Percentiles rank a stretch among this genome's conserved stretches.
These are phyloP conservation scores for Ctena decussata DNA, from an alignment of 2,888 invertebrate genomes.

Conservation along the genomic window DNA sequence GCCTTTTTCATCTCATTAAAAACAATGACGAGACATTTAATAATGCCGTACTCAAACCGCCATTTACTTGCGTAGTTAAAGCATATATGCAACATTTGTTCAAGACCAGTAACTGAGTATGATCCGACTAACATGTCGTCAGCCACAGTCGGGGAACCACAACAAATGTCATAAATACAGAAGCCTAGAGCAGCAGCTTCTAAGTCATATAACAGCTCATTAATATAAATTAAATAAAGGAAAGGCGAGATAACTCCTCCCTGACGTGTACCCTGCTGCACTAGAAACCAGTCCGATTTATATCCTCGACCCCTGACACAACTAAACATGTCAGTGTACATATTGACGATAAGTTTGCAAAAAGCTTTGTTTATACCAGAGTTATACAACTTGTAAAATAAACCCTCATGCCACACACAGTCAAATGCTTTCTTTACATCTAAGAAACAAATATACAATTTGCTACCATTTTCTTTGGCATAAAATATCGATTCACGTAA, in stretches of 20 bases:
- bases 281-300: slow-evolving; percentile 6
- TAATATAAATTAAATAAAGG: slow-evolving; percentile 2
- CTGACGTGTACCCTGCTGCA: slow-evolving; percentile 13
- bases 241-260: slow-evolving; percentile 13
- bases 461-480: slow-evolving; percentile 2
- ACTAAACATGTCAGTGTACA: slow-evolving; percentile 6
- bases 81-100: too few species aligned
- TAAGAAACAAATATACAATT: slow-evolving; percentile 1
- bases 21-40: too few species aligned
- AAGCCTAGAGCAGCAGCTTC: too few species aligned
- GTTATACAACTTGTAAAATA: background rate
- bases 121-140: too few species aligned
- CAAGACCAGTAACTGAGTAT: too few species aligned
- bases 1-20: too few species aligned
- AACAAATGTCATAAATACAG: too few species aligned
- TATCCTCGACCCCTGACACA: background rate
- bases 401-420: slow-evolving; percentile 9
- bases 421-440: slow-evolving; percentile 14
- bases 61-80: too few species aligned
- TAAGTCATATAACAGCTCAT: background rate
- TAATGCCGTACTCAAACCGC: too few species aligned
- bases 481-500: slow-evolving; percentile 8
- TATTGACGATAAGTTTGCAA: background rate
- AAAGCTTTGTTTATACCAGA: background rate
- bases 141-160: too few species aligned